These are phyloP conservation scores for Mormyrus iriodes DNA, from an alignment of 2,113 vertebrate species.

Conservation along the genomic window DNA sequence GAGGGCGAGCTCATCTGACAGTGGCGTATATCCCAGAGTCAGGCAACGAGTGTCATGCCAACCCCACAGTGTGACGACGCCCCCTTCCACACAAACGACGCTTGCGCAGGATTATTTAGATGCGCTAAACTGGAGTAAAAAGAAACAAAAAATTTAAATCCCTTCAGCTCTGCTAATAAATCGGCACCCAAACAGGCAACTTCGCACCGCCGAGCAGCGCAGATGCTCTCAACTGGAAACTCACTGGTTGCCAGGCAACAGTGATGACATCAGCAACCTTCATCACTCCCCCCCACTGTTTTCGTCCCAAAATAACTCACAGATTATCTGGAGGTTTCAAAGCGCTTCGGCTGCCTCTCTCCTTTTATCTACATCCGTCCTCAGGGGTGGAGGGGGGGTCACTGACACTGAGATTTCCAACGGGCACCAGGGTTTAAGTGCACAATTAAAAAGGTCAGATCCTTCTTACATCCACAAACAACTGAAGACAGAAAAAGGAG, in stretches of 20 bases:
- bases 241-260: slow-evolving; percentile 65
- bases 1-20: neutral
- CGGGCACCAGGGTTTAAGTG: neutral
- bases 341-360: slow-evolving; percentile 41
- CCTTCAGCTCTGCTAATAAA: neutral
- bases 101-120: slow-evolving; percentile 34
- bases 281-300: slow-evolving; percentile 44
- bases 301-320: slow-evolving; percentile 60
- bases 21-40: neutral
- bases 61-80: neutral
- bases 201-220: slow-evolving; percentile 39
- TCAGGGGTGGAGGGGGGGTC: neutral
- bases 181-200: slow-evolving; percentile 26
- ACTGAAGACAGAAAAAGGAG: neutral
- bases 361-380: slow-evolving; percentile 9
- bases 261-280: slow-evolving; percentile 62
- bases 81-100: neutral
- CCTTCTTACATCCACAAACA: neutral
- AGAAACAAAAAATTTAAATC: neutral
- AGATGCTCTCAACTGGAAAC: slow-evolving; percentile 56
- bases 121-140: slow-evolving; percentile 20
- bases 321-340: slow-evolving; percentile 59
- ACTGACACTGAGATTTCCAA: neutral
- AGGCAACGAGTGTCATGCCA: neutral
- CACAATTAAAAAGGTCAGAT: neutral